Base-by-base conservation (phyloP, 2,113 vertebrate genomes). In the Campylomormyrus tamandua region DNA sequence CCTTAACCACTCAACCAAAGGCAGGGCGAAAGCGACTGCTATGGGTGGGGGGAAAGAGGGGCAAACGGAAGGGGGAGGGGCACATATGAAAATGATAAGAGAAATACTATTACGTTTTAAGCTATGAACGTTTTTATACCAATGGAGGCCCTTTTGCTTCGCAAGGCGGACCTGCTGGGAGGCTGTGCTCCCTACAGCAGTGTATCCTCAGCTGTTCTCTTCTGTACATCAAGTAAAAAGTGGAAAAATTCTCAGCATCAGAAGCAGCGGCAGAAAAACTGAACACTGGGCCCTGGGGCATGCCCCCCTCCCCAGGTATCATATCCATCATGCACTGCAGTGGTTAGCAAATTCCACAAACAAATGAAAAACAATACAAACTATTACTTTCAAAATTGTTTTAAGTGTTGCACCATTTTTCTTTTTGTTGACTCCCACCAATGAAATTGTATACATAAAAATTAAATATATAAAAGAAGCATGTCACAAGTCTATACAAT, bases 1-100 rank as follows among this genome's bases (percentile, higher is more conserved):
- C 96, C 96, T 97, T 96, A 96, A 96, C 95, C 96, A 96, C 95
- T 97, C 95, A 95, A 96, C 96, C 96, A 96, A n/a, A 8, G 21
- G 24, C 24, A n/a, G 24, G 24, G 3, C 1, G 7, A 9, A 62
- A 9, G 24, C 1, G 2, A n/a, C 8, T 9, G 0, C 3, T 5
- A 0, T 1, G n/a, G 24, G n/a, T 27, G 24, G 58, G 21, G 19
- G 19, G 0, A 8, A 58, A 58, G 21, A 0, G 56, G 6, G 21
- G 21, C 21, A 58, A 24, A 58, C 8, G 24, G 7, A 3, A 9
- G 56, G 24, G 27, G 27, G 3, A 70, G 62, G 3, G 0, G 62
- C 62, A 31, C 10, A 4, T 27, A 70, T 70, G 62, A 31, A 70
- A 70, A 66, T 11, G 5, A 24, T 3, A 13, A 27, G 62, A 66